Evolutionary conservation across 1,140 invertebrate species (phyloP), one percentile per base, ranked within the genome.

Genomic region (Elymnias hypermnestra): DNA sequence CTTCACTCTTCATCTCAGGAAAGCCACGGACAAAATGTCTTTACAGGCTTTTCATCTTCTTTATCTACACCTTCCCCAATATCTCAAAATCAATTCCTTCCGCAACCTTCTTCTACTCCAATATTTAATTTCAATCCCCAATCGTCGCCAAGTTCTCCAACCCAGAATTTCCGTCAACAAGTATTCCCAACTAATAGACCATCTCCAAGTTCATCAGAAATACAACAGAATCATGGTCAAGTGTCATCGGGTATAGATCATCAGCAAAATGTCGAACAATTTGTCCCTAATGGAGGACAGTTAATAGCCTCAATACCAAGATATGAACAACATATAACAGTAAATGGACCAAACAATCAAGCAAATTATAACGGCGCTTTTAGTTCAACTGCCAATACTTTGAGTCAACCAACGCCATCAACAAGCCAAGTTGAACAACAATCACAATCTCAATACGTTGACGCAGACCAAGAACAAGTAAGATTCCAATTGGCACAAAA

Each of bases 261-360:
- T 52, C 71, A 74, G 43, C 78, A 83, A 57, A 72, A 78, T 59
- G 57, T 87, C 50, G 64, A 75, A 5, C 83, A 87, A 54, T 81
- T 89, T 59, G 72, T 89, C 8, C 89, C 88, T 26, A 86, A 89
- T 1, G 88, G 85, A 2, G 91, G 91, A 8, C 91, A 94, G 77
- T 81, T 94, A 25, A 88, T 92, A n/a, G 89, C 91, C 48, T 89
- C 92, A 17, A 89, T 94, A 41, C 90, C 93, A 4, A 93, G 92
- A 79, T 90, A 90, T 45, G 93, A 94, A 76, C 92, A 94, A 55
- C 92, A 94, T 64, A 91, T 91, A 26, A 88, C 89, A 3, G 86
- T 90, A 12, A 86, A 83, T 21, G 76, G 87, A 25, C 67, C 65
- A n/a, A 70, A 63, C 17, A 46, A 51, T 4, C 59, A 65, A 53